Conservation (phyloP, 2,888 invertebrate genomes). For the Pristionchus arcanus region DNA sequence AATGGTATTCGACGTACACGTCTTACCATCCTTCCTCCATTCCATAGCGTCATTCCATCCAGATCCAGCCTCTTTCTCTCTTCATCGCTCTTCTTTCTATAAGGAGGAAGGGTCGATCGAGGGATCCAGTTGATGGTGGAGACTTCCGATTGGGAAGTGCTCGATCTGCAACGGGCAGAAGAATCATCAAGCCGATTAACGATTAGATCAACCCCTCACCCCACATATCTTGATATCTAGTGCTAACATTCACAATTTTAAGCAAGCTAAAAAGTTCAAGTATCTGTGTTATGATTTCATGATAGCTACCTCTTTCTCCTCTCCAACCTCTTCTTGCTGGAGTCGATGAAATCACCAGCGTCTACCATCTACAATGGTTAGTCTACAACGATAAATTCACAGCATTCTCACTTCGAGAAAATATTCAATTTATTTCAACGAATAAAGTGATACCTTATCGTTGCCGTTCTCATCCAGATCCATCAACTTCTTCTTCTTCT, state of each 20-base stretch:
- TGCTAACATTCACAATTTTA: no score
- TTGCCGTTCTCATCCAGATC: neutral
- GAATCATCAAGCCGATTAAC: no score
- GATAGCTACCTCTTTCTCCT: neutral
- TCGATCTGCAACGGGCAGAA: neutral
- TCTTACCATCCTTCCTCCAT: neutral
- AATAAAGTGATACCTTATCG: neutral
- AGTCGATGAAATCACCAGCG: neutral
- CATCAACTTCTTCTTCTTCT: neutral
- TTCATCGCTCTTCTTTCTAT: neutral
- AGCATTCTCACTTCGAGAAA: no score
- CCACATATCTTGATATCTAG: no score
- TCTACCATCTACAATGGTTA: no score
- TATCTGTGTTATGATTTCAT: no score
- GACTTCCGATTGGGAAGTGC: neutral
- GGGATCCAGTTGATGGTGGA: neutral
- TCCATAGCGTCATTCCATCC: neutral
- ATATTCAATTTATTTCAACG: no score
- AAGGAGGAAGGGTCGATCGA: neutral
- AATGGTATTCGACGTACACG: neutral
- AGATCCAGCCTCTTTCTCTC: neutral
- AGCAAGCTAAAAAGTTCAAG: no score
- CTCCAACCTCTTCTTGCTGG: neutral
- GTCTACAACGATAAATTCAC: no score
- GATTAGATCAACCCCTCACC: no score